These are phyloP conservation scores for Argyresthia goedartella DNA, from an alignment of 2,888 invertebrate genomes.

Conservation along the genomic window DNA sequence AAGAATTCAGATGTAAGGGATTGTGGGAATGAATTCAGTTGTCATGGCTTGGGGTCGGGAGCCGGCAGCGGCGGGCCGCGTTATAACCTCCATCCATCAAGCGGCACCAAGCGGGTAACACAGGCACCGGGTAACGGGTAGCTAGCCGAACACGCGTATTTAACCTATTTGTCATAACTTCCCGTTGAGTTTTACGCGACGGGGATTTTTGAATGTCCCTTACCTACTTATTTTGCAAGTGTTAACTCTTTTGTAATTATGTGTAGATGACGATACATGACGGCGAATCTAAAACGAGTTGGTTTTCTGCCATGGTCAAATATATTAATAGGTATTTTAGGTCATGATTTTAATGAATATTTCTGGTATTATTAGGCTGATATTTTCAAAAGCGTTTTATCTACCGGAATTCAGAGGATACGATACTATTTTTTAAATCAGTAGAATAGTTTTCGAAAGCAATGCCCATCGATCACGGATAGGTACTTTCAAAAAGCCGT, in stretches of 20 bases:
- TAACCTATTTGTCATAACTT: conserved; percentile 30
- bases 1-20: conserved; percentile 62
- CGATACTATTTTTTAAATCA: too few relatives aligned
- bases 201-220: not conserved
- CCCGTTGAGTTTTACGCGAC: conserved; percentile 14
- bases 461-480: too few relatives aligned
- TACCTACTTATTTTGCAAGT: not conserved
- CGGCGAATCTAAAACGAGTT: too few relatives aligned
- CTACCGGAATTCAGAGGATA: too few relatives aligned
- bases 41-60: conserved; percentile 18
- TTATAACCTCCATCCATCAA: conserved; percentile 33
- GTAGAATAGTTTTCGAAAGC: too few relatives aligned
- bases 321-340: too few relatives aligned
- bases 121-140: too few relatives aligned
- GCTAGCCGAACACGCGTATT: conserved; percentile 23
- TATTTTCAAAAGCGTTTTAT: too few relatives aligned
- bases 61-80: conserved; percentile 12
- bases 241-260: not conserved
- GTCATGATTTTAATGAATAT: too few relatives aligned
- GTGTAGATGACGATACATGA: too few relatives aligned
- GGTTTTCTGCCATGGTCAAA: too few relatives aligned
- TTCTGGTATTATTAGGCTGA: too few relatives aligned
- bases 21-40: conserved; percentile 46
- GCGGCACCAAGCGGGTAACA: conserved; percentile 14
- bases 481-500: conserved; percentile 39